Base-by-base conservation (phyloP, 2,888 invertebrate genomes). In the Gisinianus flammeolus region DNA sequence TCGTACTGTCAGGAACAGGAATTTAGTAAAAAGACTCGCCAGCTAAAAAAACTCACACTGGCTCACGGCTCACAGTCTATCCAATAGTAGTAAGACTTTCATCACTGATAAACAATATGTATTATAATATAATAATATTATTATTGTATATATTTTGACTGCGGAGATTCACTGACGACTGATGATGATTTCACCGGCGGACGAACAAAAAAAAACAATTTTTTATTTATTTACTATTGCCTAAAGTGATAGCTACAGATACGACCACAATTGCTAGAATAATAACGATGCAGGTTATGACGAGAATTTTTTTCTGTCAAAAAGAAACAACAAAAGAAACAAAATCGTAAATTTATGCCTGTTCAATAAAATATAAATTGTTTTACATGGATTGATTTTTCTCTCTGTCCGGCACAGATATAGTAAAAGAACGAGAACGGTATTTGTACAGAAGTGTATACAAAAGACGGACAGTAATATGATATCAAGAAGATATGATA, bases 301-400 rank as follows among this genome's bases (percentile, higher is more conserved):
- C 93, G 91, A 93, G 91, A 91, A 94, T 92, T 91, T 92, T 92
- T 93, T 93, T 94, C 93, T 94, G 93, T 87, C 93, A 87, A 86
- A 88, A 86, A 87, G 87, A 82, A 83, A 82, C 78, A 82, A 82
- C 81, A 77, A 72, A 81, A 76, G 58, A 81, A 81, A 80, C 75
- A 69, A 81, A 79, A 81, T 81, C 79, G n/a, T 54, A 54, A 54
- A 54, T 54, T n/a, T 54, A 8, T 19, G 16, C 19, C 4, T 54
- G 44, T 44, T 44, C 16, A 44, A 44, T 44, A 16, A 44, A 16
- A 44, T 8, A 44, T n/a, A n/a, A n/a, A n/a, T n/a, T n/a, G n/a
- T n/a, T n/a, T n/a, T n/a, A n/a, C n/a, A n/a, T n/a, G n/a, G n/a
- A n/a, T n/a, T n/a, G n/a, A n/a, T n/a, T n/a, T n/a, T n/a, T n/a